Base-by-base conservation (phyloP, 2,888 invertebrate species). In the Crocallis elinguaria region DNA sequence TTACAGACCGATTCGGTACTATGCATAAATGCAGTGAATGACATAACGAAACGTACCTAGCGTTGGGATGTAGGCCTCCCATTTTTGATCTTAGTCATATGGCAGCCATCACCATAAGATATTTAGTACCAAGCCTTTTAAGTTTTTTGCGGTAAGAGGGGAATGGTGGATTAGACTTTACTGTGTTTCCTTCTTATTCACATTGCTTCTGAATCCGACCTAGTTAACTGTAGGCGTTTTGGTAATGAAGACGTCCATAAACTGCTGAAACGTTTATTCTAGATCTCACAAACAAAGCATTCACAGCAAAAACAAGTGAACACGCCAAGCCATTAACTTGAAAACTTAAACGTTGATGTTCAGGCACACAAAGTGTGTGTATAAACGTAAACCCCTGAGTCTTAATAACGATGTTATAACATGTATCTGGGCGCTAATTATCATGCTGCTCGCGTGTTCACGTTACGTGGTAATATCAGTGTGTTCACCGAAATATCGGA, bases 391-490 rank as follows among this genome's bases (percentile, higher is more conserved):
- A 35, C 53, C 39, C 36, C 44, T 38, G 42, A 45, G 52, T 55
- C 60, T 60, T 57, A 43, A 63, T 57, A 60, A 63, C 39, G 51
- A 51, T 56, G 49, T 43, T 36, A 38, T 52, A 45, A 29, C 52
- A 36, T 53, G 53, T 48, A 48, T 53, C 42, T 48, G 48, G 38
- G 46, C 6, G 32, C 39, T 51, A 51, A 57, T 57, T 57, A 44
- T 49, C 29, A 49, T 57, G 48, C 57, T 13, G 21, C 41, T 44
- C 36, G 48, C 46, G 43, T 48, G 39, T 17, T 44, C 42, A 7
- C 25, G 38, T 46, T 38, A 49, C 54, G 36, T 36, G 36, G 30
- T 49, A 44, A 49, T 49, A 39, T 39, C 41, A 35, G 33, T 38
- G 29, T 46, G 33, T 41, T 21, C 32, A 9, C 46, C 37, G 19